Evolutionary conservation across 2,797 vertebrate genomes (phyloP).

Genomic region (Perodicticus potto): DNA sequence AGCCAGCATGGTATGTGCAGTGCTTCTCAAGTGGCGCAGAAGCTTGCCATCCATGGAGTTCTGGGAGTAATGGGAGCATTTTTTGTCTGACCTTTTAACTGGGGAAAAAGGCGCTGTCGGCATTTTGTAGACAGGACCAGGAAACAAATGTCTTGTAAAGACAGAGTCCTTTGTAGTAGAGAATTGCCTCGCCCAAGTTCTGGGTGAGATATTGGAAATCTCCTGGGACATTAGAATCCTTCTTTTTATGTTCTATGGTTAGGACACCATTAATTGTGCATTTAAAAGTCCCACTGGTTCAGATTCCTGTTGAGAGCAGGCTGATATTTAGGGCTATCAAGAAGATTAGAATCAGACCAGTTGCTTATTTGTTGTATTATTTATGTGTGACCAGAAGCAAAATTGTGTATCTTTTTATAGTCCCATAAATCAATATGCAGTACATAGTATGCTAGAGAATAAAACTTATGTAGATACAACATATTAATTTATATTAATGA

Average conservation of each 20-base stretch:
- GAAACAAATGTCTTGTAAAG: background rate
- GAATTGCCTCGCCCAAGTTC: background rate
- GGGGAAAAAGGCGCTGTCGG: background rate
- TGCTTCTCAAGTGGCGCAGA: background rate
- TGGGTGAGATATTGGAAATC: background rate
- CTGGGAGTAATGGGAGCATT: background rate
- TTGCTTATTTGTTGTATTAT: constrained; percentile 18
- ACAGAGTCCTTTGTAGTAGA: background rate
- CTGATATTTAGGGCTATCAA: background rate
- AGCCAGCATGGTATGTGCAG: background rate
- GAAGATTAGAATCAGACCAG: background rate
- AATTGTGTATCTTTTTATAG: background rate
- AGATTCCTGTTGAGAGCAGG: background rate
- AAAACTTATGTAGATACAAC: background rate
- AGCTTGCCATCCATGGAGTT: background rate
- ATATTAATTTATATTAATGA: background rate
- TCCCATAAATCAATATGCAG: background rate
- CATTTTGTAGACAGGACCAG: background rate
- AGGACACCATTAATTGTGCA: background rate
- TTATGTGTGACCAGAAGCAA: background rate
- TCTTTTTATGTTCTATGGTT: background rate
- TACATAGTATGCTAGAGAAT: background rate
- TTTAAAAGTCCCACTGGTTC: constrained; percentile 42
- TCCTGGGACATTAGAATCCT: background rate
- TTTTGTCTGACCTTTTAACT: background rate